Percentiles rank a stretch among this genome's conserved stretches.
These are phyloP conservation scores for Diphyllodes magnificus DNA, from an alignment of 2,113 vertebrate species.

Conservation along the genomic window DNA sequence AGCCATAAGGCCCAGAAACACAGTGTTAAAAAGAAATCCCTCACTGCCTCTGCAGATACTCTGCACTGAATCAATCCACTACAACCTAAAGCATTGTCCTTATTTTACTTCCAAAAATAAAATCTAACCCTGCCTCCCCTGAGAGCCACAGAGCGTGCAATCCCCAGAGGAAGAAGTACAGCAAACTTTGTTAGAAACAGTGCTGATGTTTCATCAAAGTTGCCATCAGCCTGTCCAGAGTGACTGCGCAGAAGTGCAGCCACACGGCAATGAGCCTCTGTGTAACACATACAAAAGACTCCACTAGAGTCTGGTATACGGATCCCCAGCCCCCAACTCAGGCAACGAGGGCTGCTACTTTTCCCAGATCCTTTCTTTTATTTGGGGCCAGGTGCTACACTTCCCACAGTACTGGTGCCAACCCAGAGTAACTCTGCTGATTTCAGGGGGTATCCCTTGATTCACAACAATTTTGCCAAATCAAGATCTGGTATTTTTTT, in stretches of 20 bases:
- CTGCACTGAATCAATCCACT: background rate
- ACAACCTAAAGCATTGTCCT: background rate
- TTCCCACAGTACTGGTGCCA: background rate
- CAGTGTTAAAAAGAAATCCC: background rate
- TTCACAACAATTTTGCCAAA: background rate
- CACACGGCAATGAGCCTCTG: background rate
- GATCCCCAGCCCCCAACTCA: conserved; percentile 41
- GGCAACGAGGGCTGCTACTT: background rate
- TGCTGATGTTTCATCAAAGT: background rate
- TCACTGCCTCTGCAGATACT: background rate
- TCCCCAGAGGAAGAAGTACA: background rate
- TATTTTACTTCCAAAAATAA: background rate
- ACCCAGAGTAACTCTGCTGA: background rate
- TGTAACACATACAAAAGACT: conserved; percentile 54
- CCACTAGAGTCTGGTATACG: background rate
- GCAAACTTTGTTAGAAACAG: background rate
- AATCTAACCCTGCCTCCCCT: background rate
- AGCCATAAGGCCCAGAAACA: background rate
- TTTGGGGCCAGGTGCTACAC: background rate
- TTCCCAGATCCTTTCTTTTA: background rate
- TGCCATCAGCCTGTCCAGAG: background rate
- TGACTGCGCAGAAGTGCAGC: background rate
- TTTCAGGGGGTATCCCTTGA: background rate
- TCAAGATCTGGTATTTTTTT: background rate
- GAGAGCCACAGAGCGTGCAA: background rate